These are phyloP conservation scores for Amblyraja radiata DNA, from an alignment of 2,797 vertebrate species.

Conservation along the genomic window DNA sequence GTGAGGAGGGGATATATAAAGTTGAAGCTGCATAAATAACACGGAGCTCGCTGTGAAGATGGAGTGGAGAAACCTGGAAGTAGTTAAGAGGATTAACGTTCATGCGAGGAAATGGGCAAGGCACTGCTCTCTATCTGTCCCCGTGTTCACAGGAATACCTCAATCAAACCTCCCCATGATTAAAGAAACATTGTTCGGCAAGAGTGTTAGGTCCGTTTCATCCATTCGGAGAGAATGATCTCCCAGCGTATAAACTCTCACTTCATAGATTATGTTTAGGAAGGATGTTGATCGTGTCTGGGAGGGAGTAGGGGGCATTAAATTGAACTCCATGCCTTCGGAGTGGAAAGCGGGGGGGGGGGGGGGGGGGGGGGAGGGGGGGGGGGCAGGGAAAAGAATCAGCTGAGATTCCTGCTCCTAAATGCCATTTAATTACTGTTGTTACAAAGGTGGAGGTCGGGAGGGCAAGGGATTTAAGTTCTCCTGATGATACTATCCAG, in stretches of 20 bases:
- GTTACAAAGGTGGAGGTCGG: neutral
- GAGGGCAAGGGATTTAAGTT: neutral
- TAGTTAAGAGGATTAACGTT: conserved; percentile 31
- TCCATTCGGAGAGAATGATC: neutral
- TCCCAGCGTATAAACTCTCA: neutral
- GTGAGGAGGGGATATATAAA: neutral
- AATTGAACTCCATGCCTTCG: neutral
- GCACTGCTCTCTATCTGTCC: conserved; percentile 16
- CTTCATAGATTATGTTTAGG: neutral
- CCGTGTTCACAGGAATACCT: neutral
- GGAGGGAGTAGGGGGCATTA: neutral
- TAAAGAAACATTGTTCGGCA: neutral
- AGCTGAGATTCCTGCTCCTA: neutral
- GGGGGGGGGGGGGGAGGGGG: neutral
- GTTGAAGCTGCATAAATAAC: conserved; percentile 1
- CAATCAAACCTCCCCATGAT: neutral
- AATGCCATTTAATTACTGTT: neutral
- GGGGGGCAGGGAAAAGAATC: neutral
- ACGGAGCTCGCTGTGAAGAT: neutral
- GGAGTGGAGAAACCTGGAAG: conserved; percentile 9
- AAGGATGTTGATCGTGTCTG: neutral
- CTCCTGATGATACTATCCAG: neutral
- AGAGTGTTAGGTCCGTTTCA: neutral
- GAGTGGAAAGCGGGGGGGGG: neutral
- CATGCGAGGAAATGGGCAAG: conserved; percentile 14